These are phyloP conservation scores for Vanacampus margaritifer DNA, from an alignment of 2,113 vertebrate species.

Conservation along the genomic window DNA sequence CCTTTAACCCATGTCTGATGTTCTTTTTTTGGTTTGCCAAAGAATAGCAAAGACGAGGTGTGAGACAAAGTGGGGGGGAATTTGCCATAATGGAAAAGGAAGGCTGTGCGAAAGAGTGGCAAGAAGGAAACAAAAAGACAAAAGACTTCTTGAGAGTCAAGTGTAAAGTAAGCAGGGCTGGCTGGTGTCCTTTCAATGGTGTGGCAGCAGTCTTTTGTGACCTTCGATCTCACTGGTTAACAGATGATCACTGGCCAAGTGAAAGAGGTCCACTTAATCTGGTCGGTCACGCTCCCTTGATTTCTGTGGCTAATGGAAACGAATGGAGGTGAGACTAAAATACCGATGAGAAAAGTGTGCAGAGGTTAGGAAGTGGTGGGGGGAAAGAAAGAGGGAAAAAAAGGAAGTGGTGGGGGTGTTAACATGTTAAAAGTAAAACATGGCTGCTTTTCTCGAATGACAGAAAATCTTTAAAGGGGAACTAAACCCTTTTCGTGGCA, in stretches of 20 bases:
- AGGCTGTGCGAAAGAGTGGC: slow-evolving; percentile 7
- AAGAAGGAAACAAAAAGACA: slow-evolving; percentile 5
- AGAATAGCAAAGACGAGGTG: slow-evolving; percentile 24
- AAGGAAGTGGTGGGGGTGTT: not conserved
- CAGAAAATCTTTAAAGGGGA: slow-evolving; percentile 1
- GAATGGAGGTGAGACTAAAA: slow-evolving; percentile 21
- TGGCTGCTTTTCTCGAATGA: not conserved
- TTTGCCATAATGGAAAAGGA: slow-evolving; percentile 24
- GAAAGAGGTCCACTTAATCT: slow-evolving; percentile 56
- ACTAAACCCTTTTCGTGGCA: no score
- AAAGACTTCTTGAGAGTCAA: slow-evolving; percentile 24
- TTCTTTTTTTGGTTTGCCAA: slow-evolving; percentile 24
- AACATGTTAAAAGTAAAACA: not conserved
- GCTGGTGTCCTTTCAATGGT: slow-evolving; percentile 23
- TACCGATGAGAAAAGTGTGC: not conserved
- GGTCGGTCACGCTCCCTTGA: slow-evolving; percentile 36
- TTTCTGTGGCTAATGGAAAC: slow-evolving; percentile 32
- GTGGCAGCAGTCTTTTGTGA: slow-evolving; percentile 34
- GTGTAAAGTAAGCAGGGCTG: slow-evolving; percentile 28
- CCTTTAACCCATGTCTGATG: slow-evolving; percentile 55
- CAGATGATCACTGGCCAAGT: slow-evolving; percentile 45
- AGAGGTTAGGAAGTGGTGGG: not conserved
- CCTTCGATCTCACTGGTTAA: slow-evolving; percentile 51
- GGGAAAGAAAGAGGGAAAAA: no score
- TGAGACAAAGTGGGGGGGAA: slow-evolving; percentile 11